Conservation (phyloP, 2,888 invertebrate genomes). For the Sarcophaga subvicina region DNA sequence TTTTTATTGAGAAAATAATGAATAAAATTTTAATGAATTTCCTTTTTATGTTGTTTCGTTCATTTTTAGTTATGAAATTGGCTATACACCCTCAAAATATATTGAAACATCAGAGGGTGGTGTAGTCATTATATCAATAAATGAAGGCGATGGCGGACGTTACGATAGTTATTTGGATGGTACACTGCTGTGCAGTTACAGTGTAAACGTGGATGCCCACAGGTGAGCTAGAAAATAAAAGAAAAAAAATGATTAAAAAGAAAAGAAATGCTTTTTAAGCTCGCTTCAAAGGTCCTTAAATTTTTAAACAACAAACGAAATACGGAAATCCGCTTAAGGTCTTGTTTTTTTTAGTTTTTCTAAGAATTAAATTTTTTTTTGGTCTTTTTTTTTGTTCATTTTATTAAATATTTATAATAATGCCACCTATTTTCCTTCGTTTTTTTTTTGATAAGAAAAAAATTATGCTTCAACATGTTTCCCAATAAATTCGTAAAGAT, state of each 20-base stretch:
- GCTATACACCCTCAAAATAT: conserved; percentile 92
- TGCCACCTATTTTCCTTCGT: not conserved
- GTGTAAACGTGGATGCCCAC: conserved; percentile 95
- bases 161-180: conserved; percentile 96
- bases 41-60: conserved; percentile 1
- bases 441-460: not conserved
- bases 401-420: conserved; percentile 41
- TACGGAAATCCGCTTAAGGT: conserved; percentile 47
- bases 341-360: not conserved
- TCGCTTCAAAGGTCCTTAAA: not conserved
- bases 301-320: conserved; percentile 3
- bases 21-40: conserved; percentile 5
- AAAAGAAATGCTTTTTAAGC: not conserved
- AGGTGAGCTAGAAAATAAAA: conserved; percentile 82
- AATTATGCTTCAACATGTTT: conserved; percentile 50
- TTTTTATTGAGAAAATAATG: not conserved
- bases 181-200: conserved; percentile 93
- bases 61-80: conserved; percentile 80
- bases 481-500: not conserved
- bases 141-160: conserved; percentile 93
- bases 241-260: not conserved
- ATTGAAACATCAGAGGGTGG: conserved; percentile 96
- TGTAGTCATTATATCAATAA: conserved; percentile 93
- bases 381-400: not conserved
- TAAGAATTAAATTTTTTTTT: conserved; percentile 8